These are phyloP conservation scores for Nannoperca australis DNA, from an alignment of 2,797 vertebrate genomes.

Conservation along the genomic window DNA sequence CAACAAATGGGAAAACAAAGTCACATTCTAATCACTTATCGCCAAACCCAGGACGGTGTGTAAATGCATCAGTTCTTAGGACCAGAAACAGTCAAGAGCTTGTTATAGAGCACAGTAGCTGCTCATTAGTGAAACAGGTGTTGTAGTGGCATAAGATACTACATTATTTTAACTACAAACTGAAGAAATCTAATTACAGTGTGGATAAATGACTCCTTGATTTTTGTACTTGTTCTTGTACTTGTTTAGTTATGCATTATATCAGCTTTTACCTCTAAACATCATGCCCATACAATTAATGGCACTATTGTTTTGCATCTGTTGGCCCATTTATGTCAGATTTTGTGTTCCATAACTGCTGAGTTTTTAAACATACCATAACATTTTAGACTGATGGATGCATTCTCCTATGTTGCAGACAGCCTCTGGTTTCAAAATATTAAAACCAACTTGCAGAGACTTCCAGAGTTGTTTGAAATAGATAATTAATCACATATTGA, in stretches of 20 bases:
- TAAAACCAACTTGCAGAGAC: neutral
- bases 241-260: neutral
- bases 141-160: neutral
- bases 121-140: neutral
- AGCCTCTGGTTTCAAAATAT: neutral
- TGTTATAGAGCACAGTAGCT: neutral
- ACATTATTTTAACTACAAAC: neutral
- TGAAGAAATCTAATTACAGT: neutral
- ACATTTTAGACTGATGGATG: neutral
- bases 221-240: neutral
- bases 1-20: conserved; percentile 21
- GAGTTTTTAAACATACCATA: neutral
- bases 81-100: neutral
- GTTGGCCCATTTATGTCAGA: neutral
- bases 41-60: conserved; percentile 2
- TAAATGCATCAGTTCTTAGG: neutral
- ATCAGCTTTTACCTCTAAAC: conserved; percentile 4
- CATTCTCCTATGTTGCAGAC: neutral
- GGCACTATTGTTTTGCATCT: neutral
- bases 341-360: neutral
- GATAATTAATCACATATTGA: neutral
- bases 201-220: neutral
- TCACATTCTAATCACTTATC: conserved; percentile 5
- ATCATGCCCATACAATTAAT: neutral
- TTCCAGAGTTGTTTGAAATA: neutral